Conservation (phyloP, 2,113 vertebrate species). For the Cheilinus undulatus region DNA sequence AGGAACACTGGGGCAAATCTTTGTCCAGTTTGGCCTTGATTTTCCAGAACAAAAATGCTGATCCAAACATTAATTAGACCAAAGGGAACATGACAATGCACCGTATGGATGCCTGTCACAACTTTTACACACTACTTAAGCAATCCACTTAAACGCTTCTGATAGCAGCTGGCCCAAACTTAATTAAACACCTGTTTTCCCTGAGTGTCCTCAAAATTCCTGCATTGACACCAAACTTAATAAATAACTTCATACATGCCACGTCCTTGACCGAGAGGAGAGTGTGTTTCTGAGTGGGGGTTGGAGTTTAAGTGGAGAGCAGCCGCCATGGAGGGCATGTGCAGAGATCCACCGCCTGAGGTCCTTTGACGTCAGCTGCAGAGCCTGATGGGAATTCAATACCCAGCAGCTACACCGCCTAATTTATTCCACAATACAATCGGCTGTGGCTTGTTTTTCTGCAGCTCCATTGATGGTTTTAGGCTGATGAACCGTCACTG, state of each 20-base stretch:
- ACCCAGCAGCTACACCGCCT: conserved; percentile 47
- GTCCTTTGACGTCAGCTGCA: conserved; percentile 61
- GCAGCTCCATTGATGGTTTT: conserved; percentile 18
- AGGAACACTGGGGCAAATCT: background rate
- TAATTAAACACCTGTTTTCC: conserved; percentile 59
- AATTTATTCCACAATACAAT: conserved; percentile 64
- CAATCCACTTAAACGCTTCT: conserved; percentile 9
- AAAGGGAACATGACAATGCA: background rate
- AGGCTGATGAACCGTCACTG: conserved; percentile 2
- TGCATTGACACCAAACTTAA: conserved; percentile 15
- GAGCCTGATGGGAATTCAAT: conserved; percentile 73
- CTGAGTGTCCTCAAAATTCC: conserved; percentile 13
- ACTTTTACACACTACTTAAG: background rate
- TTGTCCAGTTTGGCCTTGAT: conserved; percentile 2
- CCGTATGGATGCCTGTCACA: background rate
- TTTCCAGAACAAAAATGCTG: background rate
- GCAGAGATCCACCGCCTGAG: conserved; percentile 53
- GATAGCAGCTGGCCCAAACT: conserved; percentile 33
- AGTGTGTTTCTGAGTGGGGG: background rate
- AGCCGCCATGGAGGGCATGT: conserved; percentile 45
- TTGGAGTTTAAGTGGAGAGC: conserved; percentile 28
- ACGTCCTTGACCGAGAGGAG: conserved; percentile 7
- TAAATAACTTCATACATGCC: conserved; percentile 14
- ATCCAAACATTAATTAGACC: background rate
- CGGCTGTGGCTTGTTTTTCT: conserved; percentile 43